phyloP scores from a whole-genome alignment of 2,113 vertebrate genomes.

The Dicerorhinus sumatrensis region DNA sequence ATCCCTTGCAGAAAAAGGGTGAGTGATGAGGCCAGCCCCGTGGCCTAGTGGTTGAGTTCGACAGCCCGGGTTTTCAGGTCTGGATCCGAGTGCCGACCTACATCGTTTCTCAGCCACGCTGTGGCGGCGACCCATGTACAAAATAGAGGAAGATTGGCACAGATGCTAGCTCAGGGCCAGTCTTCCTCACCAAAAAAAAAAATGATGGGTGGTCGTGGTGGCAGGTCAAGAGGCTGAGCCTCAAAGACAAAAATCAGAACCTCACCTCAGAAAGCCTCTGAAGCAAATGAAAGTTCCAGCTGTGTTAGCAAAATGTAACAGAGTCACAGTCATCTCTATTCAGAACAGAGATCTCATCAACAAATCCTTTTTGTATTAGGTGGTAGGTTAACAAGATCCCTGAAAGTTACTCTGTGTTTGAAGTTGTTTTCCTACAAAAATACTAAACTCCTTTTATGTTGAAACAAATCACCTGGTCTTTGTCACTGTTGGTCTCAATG shows the following conservation, averaged over 20 bases:
- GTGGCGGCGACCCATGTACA: too few species aligned
- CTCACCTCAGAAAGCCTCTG: neutral
- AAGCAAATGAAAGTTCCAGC: neutral
- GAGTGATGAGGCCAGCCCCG: too few species aligned
- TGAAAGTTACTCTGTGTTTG: neutral
- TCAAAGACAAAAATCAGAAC: neutral
- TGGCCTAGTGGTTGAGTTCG: too few species aligned
- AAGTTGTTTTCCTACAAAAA: neutral
- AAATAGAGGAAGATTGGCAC: too few species aligned
- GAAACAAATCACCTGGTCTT: neutral
- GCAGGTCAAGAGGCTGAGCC: neutral
- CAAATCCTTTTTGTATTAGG: neutral
- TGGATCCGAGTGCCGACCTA: too few species aligned
- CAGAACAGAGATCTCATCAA: neutral
- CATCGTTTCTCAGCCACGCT: too few species aligned
- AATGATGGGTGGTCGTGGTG: neutral
- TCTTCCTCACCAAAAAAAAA: too few species aligned
- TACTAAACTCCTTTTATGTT: neutral
- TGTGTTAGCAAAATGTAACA: neutral
- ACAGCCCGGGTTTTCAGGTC: too few species aligned
- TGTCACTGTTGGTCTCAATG: neutral
- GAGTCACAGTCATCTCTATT: neutral
- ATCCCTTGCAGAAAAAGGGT: neutral
- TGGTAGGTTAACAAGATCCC: neutral
- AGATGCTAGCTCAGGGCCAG: too few species aligned